Percentiles rank a stretch among this genome's conserved stretches.
These are phyloP conservation scores for Thymelicus lineola DNA, from an alignment of 2,888 invertebrate genomes.

Conservation along the genomic window DNA sequence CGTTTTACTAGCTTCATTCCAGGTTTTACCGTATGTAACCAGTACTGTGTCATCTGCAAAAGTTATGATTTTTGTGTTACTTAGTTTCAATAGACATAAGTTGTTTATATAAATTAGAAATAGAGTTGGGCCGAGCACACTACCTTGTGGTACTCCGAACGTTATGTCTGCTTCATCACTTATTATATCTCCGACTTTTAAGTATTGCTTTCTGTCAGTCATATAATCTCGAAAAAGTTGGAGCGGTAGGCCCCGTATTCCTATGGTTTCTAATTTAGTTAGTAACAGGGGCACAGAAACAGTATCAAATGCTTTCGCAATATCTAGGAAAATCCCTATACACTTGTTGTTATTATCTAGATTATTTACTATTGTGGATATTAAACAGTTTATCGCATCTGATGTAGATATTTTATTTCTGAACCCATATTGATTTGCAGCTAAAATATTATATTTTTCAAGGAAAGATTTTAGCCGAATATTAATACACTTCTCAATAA, in stretches of 20 bases:
- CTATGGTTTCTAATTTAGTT: neutral
- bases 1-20: neutral
- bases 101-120: slow-evolving; percentile 3
- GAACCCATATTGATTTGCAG: slow-evolving; percentile 14
- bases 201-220: neutral
- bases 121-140: neutral
- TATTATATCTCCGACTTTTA: neutral
- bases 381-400: slow-evolving; percentile 10
- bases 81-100: too few species aligned
- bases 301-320: too few species aligned
- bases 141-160: slow-evolving; percentile 3
- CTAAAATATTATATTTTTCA: slow-evolving; percentile 10
- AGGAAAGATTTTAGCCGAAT: neutral
- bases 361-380: neutral
- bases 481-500: slow-evolving; percentile 22
- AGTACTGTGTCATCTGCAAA: slow-evolving; percentile 4
- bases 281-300: too few species aligned
- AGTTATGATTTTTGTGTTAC: neutral
- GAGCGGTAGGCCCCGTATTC: neutral
- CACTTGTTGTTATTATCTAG: slow-evolving; percentile 15
- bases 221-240: neutral
- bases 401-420: slow-evolving; percentile 19
- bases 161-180: neutral
- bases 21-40: neutral
- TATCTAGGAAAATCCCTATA: slow-evolving; percentile 2